Evolutionary conservation across 2,797 vertebrate species (phyloP).

Genomic region (Pterois miles): DNA sequence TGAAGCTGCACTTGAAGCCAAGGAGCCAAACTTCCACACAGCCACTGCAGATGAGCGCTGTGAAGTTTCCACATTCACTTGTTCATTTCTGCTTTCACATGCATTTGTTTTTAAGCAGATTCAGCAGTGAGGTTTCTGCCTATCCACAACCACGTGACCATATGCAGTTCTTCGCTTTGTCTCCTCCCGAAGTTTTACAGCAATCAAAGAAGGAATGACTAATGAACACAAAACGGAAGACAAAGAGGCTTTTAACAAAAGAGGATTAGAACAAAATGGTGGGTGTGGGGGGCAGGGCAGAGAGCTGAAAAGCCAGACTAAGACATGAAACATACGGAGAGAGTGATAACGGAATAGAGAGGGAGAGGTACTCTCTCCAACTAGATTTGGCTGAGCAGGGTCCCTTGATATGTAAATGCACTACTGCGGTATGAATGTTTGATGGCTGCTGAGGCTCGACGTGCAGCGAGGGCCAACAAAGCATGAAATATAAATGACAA

Average conservation of each 20-base stretch:
- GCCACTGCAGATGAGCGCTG: neutral
- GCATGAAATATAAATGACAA: conserved; percentile 77
- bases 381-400: conserved; percentile 49
- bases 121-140: neutral
- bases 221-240: conserved; percentile 48
- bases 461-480: conserved; percentile 66
- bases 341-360: conserved; percentile 53
- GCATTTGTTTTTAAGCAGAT: conserved; percentile 7
- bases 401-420: conserved; percentile 77
- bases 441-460: conserved; percentile 61
- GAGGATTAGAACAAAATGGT: conserved; percentile 59
- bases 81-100: neutral
- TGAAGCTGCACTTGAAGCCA: neutral
- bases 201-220: conserved; percentile 44
- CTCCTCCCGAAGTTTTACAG: conserved; percentile 21
- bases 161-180: conserved; percentile 6
- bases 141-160: neutral
- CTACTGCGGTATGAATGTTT: conserved; percentile 72
- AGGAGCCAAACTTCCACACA: neutral
- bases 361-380: conserved; percentile 45
- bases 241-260: conserved; percentile 72
- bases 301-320: conserved; percentile 29
- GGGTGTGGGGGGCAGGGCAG: neutral
- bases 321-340: conserved; percentile 59
- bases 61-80: neutral